phyloP scores from a whole-genome alignment of 2,113 vertebrate species.

The Bubo scandiacus region DNA sequence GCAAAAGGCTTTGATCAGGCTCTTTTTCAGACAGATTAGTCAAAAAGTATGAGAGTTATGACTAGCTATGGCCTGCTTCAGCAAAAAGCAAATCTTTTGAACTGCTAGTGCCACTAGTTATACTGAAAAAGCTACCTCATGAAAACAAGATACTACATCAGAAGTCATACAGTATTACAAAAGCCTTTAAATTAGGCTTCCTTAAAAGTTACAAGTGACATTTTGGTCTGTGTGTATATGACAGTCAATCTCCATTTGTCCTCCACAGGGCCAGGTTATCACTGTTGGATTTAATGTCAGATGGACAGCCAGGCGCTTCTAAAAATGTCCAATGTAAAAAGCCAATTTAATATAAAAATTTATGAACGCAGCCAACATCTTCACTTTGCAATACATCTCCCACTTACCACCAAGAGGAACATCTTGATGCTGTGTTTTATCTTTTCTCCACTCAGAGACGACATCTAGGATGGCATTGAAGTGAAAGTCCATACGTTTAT shows the following conservation, averaged over 20 bases:
- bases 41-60: background rate
- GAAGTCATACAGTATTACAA: background rate
- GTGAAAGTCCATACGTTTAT: conserved; percentile 99
- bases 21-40: background rate
- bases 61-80: background rate
- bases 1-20: background rate
- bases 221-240: background rate
- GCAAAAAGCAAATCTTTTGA: background rate
- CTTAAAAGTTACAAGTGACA: background rate
- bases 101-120: background rate
- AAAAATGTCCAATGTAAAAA: background rate
- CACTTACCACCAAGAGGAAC: conserved; percentile 89
- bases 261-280: background rate
- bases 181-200: background rate
- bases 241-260: background rate
- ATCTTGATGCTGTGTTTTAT: conserved; percentile 93
- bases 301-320: background rate
- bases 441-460: conserved; percentile 98
- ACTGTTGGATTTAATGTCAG: background rate
- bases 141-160: background rate
- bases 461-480: conserved; percentile 98
- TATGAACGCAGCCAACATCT: background rate
- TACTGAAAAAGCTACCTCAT: background rate
- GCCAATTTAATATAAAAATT: background rate
- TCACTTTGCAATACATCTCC: background rate